phyloP scores from a whole-genome alignment of 2,113 vertebrate genomes.

The Pristiophorus japonicus region DNA sequence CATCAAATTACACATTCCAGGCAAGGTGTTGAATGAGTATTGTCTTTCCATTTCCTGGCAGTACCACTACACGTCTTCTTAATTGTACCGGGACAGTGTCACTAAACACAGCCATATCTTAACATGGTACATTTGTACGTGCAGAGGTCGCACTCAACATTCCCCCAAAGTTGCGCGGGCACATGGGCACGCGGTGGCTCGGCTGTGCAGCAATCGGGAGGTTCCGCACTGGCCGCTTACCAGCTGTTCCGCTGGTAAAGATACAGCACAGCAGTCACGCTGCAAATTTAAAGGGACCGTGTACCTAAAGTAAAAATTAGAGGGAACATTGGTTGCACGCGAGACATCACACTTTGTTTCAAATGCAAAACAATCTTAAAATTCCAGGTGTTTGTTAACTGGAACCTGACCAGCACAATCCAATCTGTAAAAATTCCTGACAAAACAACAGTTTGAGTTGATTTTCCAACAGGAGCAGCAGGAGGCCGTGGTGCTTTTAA shows the following conservation, averaged over 20 bases:
- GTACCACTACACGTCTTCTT: background rate
- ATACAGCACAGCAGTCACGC: no score
- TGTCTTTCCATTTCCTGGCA: background rate
- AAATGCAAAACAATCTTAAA: no score
- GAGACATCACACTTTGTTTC: no score
- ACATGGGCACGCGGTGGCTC: no score
- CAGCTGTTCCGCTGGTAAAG: no score
- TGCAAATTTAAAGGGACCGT: no score
- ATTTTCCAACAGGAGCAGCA: background rate
- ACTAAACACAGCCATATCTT: background rate
- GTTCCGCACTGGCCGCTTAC: no score
- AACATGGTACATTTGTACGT: background rate
- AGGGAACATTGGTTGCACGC: no score
- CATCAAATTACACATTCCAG: slow-evolving; percentile 17
- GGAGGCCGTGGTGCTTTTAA: background rate
- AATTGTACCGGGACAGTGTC: background rate
- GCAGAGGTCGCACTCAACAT: background rate
- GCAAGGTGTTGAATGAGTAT: background rate
- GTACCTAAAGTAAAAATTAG: no score
- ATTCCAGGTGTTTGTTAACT: background rate
- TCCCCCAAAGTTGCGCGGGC: no score
- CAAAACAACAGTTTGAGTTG: background rate
- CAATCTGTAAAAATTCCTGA: background rate
- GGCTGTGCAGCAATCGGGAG: no score
- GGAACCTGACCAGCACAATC: background rate